Base-by-base conservation (phyloP, 2,888 invertebrate species). In the Halictus ligatus region DNA sequence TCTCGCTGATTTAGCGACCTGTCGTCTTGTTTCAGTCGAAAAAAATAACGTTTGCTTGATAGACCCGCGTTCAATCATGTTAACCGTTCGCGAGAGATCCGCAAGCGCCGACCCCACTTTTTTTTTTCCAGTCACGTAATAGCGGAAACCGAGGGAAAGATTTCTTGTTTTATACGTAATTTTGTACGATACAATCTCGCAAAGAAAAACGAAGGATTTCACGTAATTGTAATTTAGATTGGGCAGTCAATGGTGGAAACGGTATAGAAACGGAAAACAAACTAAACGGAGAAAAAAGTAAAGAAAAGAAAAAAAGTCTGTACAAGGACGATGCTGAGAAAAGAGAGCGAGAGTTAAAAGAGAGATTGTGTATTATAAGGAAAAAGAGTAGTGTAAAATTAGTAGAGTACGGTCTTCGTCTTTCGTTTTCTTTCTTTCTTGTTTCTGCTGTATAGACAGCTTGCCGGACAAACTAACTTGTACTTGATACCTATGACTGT, bases 291-390 rank as follows among this genome's bases (percentile, higher is more conserved):
- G 21, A 21, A 18, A 18, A 86, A 40, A n/a, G n/a, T n/a, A n/a
- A n/a, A n/a, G n/a, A n/a, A n/a, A n/a, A 35, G 3, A 54, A 50
- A 21, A 18, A 18, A 86, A 40, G n/a, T 79, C 76, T 84, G 83
- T 88, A 78, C 83, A 78, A 82, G 84, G 12, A 81, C 72, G 83
- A 78, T 72, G 83, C 83, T 83, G 69, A 29, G 7, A 64, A 29
- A 29, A 60, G 13, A 1, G 54, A 15, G 25, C 7, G 64, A 29
- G 64, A 15, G 64, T 4, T 15, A 29, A 18, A 29, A 77, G 75
- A 77, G 75, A 76, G 69, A 79, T 69, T 76, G 79, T 85, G 74
- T 80, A 80, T 80, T 75, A 72, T 76, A 76, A 69, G 73, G n/a
- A n/a, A 48, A 58, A 64, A 43, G 64, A 81, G 40, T 84, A 81